phyloP scores from a whole-genome alignment of 92 coral and sea anemone species.

The Porites divaricata region DNA sequence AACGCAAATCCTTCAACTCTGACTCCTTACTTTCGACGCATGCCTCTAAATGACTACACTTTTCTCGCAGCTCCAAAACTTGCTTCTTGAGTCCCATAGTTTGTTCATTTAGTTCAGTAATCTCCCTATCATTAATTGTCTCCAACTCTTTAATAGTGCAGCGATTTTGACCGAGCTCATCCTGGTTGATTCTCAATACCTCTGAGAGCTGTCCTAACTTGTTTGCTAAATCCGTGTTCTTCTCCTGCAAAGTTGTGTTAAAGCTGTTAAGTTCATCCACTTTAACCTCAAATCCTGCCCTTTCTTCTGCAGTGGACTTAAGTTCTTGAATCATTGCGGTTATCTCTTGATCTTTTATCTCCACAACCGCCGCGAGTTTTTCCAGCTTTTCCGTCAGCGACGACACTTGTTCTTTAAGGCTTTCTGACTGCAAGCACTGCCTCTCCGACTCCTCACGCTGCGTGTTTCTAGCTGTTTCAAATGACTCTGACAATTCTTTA shows the following conservation, averaged over 20 bases:
- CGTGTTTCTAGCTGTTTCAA: constrained; percentile 34
- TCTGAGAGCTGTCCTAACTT: constrained; percentile 38
- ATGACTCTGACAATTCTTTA: constrained; percentile 9
- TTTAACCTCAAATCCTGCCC: constrained; percentile 45
- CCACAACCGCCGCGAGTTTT: constrained; percentile 15
- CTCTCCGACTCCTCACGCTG: constrained; percentile 20
- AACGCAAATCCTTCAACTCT: constrained; percentile 28
- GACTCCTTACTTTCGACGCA: constrained; percentile 42
- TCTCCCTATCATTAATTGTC: constrained; percentile 20
- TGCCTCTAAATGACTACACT: constrained; percentile 41
- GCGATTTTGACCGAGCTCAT: constrained; percentile 1
- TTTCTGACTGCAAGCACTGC: constrained; percentile 18
- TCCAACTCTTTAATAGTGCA: constrained; percentile 16
- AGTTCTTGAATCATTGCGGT: constrained; percentile 39
- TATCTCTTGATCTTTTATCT: constrained; percentile 40
- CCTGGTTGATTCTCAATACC: constrained; percentile 44
- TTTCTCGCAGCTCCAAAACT: constrained; percentile 26
- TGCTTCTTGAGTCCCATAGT: background rate
- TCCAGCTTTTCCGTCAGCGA: constrained; percentile 47
- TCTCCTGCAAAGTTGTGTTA: constrained; percentile 29
- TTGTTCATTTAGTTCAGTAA: constrained; percentile 33
- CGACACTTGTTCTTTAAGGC: constrained; percentile 23
- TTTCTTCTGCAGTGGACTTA: constrained; percentile 30
- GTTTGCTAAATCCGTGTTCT: constrained; percentile 18
- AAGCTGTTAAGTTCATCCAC: constrained; percentile 45